Evolutionary conservation across 2,113 vertebrate genomes (phyloP).

Genomic region (Corvus hawaiiensis): DNA sequence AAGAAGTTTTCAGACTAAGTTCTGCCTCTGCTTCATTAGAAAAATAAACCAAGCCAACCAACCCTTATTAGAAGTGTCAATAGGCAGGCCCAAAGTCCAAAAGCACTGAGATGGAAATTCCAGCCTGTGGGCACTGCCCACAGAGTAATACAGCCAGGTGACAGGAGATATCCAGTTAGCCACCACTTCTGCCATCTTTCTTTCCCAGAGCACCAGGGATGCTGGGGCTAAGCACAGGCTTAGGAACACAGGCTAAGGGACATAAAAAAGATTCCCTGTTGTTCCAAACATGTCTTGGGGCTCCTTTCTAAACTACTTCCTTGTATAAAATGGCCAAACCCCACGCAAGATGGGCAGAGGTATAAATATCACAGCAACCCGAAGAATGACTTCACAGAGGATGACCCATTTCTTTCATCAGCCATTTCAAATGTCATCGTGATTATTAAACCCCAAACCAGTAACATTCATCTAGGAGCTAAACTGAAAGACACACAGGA

Average conservation of each 20-base stretch:
- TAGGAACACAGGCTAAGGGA: not conserved
- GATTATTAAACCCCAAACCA: not conserved
- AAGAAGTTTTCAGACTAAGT: not conserved
- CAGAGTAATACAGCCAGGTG: not conserved
- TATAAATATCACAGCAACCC: not conserved
- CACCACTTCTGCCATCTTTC: not conserved
- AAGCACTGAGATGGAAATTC: not conserved
- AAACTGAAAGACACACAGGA: not conserved
- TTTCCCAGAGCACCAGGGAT: not conserved
- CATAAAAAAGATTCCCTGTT: not conserved
- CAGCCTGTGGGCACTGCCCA: not conserved
- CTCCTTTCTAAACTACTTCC: not conserved
- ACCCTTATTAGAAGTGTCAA: not conserved
- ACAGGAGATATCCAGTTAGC: accelerated
- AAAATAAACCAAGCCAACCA: not conserved
- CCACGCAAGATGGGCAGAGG: not conserved
- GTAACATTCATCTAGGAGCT: not conserved
- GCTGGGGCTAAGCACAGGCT: not conserved
- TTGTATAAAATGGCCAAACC: not conserved
- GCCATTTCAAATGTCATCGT: accelerated
- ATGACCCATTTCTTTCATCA: not conserved
- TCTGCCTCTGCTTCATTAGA: not conserved
- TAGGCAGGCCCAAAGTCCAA: not conserved
- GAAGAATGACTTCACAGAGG: not conserved
- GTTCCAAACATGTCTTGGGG: not conserved